Evolutionary conservation across 2,113 vertebrate genomes (phyloP), one percentile per base, ranked within the genome.

Genomic region (Steatornis caripensis): DNA sequence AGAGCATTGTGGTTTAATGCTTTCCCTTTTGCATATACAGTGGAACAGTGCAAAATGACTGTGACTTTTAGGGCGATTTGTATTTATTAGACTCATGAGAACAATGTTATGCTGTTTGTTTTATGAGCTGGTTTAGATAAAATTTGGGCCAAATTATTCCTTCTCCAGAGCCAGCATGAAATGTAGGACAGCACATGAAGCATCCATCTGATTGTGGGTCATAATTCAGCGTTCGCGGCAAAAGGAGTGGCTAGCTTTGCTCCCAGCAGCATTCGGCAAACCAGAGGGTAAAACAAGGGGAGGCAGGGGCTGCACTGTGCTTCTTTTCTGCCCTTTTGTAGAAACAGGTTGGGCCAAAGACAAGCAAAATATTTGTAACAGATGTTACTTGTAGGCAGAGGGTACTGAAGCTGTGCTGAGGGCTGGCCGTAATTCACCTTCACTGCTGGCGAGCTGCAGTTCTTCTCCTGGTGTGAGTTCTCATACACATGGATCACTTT

Each of bases 1-100:
- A 96, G 36, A 65, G 72, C 87, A 60, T 90, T 97, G 84, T 89
- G 45, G 93, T 89, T 95, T 96, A 94, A 68, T 89, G 53, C 69
- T 96, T 96, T 84, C 83, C 70, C 81, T 86, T 91, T 94, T 85
- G 53, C 61, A 94, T 85, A 86, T 80, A 37, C 71, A 87, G 69
- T 78, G 53, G 61, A 95, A 91, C 62, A 91, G 55, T 84, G 51
- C 46, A 49, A 74, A 76, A 92, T 55, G 39, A 77, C 65, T 68
- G 36, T n/a, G 49, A 85, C 87, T 90, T 93, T 85, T 55, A 61
- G 72, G 49, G 66, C 66, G 80, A 70, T 94, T 87, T 94, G 49
- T 87, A 81, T 90, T 88, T 92, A 83, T 86, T 91, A 85, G 49
- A 36, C 77, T 76, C 46, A 26, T 26, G 66, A 95, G 84, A 96